Evolutionary conservation across 1,140 invertebrate genomes (phyloP), one percentile per base, ranked within the genome.

Genomic region (fruit fly (Drosophila melanogaster)): DNA sequence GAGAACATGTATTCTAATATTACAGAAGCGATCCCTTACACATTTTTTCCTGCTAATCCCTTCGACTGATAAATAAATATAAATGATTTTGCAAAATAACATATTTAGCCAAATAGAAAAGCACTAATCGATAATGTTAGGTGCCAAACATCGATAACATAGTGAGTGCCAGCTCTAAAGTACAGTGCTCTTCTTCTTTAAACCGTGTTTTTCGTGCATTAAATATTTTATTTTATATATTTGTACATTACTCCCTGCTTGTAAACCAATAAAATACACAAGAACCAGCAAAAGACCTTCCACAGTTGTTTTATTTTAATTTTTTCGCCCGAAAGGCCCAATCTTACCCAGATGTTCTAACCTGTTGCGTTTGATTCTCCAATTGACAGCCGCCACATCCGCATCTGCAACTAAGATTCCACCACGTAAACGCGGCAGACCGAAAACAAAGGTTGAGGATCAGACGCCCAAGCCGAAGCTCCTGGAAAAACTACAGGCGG

Each of bases 351-450:
- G 40, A 15, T 58, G 35, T 70, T 75, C 33, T 85, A 85, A 85
- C 81, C 78, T 70, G 70, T 73, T 61, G 79, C 70, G 41, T 77
- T 50, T 59, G 35, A 17, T 57, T 56, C 66, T 70, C 24, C 35
- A 22, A 57, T 70, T 5, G 4, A n/a, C 66, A 70, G 64, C 43
- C 41, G 49, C 62, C 55, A 56, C 56, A 60, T 60, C 57, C 40
- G 30, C 67, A 61, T 53, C 62, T 24, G 54, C 65, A 76, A 61
- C 72, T 53, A 44, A 60, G 57, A 69, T 84, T 55, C 81, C 59
- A 53, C 79, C 83, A 70, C 72, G 84, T 61, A 89, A 89, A 89
- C 84, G 84, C 46, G 84, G 84, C 17, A 69, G 84, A 1, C 84
- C 84, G 5, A 80, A 69, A 46, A 70, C 76, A 8, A 89, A 89